Conservation (phyloP, 2,888 invertebrate genomes). For the Ethmia dodecea region DNA sequence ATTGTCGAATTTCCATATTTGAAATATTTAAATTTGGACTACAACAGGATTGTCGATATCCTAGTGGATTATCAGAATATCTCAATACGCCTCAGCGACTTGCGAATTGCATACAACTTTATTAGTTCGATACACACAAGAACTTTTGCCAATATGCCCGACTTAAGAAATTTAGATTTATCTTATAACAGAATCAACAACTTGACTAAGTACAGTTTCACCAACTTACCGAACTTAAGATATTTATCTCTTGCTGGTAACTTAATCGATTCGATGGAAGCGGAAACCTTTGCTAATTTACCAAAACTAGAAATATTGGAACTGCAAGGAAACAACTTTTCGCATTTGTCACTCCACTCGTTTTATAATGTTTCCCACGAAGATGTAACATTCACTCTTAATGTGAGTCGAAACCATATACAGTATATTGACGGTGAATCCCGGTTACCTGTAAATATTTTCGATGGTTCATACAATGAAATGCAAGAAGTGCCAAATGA, state of each 20-base stretch:
- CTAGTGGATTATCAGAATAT: constrained; percentile 82
- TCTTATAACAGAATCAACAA: constrained; percentile 86
- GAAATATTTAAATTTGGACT: constrained; percentile 91
- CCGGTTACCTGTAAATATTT: constrained; percentile 79
- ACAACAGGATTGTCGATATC: constrained; percentile 86
- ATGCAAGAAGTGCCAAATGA: constrained; percentile 80
- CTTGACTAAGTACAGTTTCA: constrained; percentile 84
- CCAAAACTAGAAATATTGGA: constrained; percentile 87
- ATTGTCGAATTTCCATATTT: constrained; percentile 82
- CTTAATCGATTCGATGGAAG: constrained; percentile 83
- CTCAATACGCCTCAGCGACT: constrained; percentile 85
- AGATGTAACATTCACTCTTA: constrained; percentile 83
- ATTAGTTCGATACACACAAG: constrained; percentile 81
- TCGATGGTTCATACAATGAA: constrained; percentile 85
- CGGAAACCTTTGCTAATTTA: constrained; percentile 85
- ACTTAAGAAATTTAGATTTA: constrained; percentile 87
- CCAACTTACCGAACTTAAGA: constrained; percentile 85
- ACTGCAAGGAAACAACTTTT: constrained; percentile 87
- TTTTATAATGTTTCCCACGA: constrained; percentile 83
- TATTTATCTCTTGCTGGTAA: constrained; percentile 92
- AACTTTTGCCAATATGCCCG: constrained; percentile 84
- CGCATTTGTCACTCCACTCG: constrained; percentile 80
- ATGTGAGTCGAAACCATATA: constrained; percentile 85
- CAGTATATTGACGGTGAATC: constrained; percentile 63
- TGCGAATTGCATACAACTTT: constrained; percentile 90